Base-by-base conservation (phyloP, 2,797 vertebrate species). In the Xiphorhynchus erythropygius region DNA sequence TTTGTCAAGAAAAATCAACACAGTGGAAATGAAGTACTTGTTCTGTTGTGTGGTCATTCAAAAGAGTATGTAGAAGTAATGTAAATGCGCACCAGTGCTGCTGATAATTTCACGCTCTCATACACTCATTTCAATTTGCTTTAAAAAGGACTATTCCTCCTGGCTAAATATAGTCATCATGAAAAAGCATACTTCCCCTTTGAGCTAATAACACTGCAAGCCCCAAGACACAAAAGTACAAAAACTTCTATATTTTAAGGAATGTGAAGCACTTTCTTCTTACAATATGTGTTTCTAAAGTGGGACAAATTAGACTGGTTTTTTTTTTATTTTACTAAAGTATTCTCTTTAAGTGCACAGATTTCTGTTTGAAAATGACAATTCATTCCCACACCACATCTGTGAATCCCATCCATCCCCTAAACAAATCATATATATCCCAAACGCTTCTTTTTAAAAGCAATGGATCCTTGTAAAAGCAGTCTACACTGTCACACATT, bases 1-100 rank as follows among this genome's bases (percentile, higher is more conserved):
- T 95, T 96, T 96, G 93, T 96, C 88, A 96, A 93, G 92, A 94
- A 96, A 96, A 96, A 96, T 96, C 83, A 97, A 91, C 94, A 95
- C 83, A 94, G 94, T 95, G 94, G 93, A 93, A 94, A 93, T 78
- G 90, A 94, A 95, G 87, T 70, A 91, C 89, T 94, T 96, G 91
- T 96, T 97, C 86, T 95, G 90, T 95, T 91, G 91, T 93, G 88
- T 96, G 94, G 91, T 96, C 93, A 97, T 94, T 96, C 93, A 96
- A 82, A 95, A 86, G 89, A 93, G 56, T 94, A 82, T 88, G 92
- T 95, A 95, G 92, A 96, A 95, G 89, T 81, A 96, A 96, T 93
- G 92, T 93, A 96, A 97, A 96, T 85, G 90, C 63, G 80, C 89
- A 92, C 70, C 73, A 89, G 86, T 0, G 10, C 86, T 73, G 81